A percentile compares a stretch with the other conserved stretches of the same genome.
Conservation (phyloP, 2,888 invertebrate species). For the Caenorhabditis sp. region DNA sequence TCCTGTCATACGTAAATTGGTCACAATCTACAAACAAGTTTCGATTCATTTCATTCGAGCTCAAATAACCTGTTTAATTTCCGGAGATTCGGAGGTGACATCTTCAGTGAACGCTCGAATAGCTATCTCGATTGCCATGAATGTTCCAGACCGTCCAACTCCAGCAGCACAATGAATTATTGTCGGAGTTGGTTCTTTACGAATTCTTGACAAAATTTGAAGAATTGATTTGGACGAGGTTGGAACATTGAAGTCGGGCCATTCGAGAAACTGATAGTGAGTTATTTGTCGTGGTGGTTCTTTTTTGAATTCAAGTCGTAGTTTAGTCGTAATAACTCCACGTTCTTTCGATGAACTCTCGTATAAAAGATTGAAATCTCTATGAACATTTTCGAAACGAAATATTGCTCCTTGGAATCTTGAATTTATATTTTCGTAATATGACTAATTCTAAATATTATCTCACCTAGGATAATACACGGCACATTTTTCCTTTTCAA, state of each 20-base stretch:
- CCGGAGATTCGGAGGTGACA: neutral
- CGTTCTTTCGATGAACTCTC: neutral
- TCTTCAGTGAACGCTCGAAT: neutral
- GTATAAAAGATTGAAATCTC: neutral
- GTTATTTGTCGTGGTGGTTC: neutral
- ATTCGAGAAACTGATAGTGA: neutral
- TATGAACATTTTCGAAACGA: neutral
- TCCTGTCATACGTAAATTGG: neutral
- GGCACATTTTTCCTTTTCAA: conserved; percentile 27
- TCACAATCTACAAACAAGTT: neutral
- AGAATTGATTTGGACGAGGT: neutral
- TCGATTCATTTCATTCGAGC: neutral
- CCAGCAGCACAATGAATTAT: conserved; percentile 1
- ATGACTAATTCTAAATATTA: neutral
- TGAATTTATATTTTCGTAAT: neutral
- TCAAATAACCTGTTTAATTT: neutral
- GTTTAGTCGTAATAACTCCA: neutral
- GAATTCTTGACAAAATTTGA: neutral
- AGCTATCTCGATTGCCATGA: neutral
- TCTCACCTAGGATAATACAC: conserved; percentile 31
- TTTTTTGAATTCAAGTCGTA: neutral
- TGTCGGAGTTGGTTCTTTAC: neutral
- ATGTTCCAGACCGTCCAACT: neutral
- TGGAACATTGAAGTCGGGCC: conserved; percentile 3
- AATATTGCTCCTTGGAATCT: neutral